Base-by-base conservation (phyloP, 2,113 vertebrate species). In the Nyctibius bracteatus region DNA sequence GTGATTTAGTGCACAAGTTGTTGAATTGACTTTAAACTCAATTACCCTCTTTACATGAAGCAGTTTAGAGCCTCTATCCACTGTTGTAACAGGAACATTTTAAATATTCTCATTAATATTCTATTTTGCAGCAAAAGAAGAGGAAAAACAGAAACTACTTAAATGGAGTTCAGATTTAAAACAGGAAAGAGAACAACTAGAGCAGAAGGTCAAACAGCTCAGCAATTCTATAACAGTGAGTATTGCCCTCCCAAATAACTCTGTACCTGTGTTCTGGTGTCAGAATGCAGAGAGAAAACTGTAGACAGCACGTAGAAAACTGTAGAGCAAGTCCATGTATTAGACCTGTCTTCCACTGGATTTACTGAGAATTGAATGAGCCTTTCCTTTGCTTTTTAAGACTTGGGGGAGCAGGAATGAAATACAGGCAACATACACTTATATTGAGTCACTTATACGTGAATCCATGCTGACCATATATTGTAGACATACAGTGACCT, bases 101-200 rank as follows among this genome's bases (percentile, higher is more conserved):
- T 12, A 75, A 88, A 75, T 91, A 72, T 9, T 63, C 33, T 51
- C 54, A 81, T 74, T 83, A 61, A 84, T 73, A 41, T 10, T 71
- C 74, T 95, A 16, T 89, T 96, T 81, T 90, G 37, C 77, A 99
- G 99, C 99, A 96, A 99, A 99, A 99, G 99, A 99, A 97, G 99
- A 99, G 92, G 99, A 99, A 97, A 99, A 99, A 94, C 99, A 99
- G 98, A 99, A 99, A 97, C 98, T 99, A 97, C 98, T 99, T 97
- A 99, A 99, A 94, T 99, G 99, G 99, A 99, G 99, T 96, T 98
- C 99, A 90, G 99, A 99, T 91, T 98, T 99, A 97, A 99, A 99
- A 84, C 98, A 99, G 97, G 99, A 99, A 97, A 98, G 99, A 81
- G 99, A 99, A 97, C 99, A 99, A 75, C 98, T 99, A 97, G 99